Conservation (phyloP, 2,888 invertebrate species). For the Lithophane socia region DNA sequence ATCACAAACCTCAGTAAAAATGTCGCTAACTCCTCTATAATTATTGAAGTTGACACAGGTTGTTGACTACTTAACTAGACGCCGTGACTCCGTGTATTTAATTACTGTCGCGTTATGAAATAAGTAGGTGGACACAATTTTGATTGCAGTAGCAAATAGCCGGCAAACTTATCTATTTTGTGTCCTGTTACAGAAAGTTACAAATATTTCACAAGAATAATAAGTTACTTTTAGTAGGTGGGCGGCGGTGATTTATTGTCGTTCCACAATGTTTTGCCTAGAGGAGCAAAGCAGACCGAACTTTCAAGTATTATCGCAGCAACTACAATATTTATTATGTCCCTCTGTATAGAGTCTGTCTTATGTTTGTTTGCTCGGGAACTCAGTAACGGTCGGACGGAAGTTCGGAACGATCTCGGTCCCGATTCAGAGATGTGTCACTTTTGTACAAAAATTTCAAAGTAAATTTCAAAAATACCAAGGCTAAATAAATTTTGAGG, state of each 20-base stretch:
- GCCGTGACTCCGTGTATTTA: constrained; percentile 36
- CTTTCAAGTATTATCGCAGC: background rate
- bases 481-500: constrained; percentile 38
- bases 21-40: constrained; percentile 45
- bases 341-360: background rate
- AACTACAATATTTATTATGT: background rate
- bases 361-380: background rate
- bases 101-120: constrained; percentile 51
- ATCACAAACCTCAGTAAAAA: constrained; percentile 35
- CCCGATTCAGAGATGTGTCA: constrained; percentile 46
- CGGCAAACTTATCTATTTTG: background rate
- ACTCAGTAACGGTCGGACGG: background rate
- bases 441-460: constrained; percentile 50
- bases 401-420: background rate
- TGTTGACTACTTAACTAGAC: constrained; percentile 36
- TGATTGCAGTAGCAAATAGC: constrained; percentile 3
- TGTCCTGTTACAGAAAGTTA: background rate
- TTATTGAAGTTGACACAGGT: constrained; percentile 47
- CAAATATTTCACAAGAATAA: background rate
- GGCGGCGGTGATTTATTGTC: constrained; percentile 1
- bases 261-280: background rate
- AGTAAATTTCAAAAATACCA: constrained; percentile 57
- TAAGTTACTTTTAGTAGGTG: background rate
- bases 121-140: constrained; percentile 15
- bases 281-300: background rate